Base-by-base conservation (phyloP, 1,140 invertebrate genomes). In the Lepidurus apus region DNA sequence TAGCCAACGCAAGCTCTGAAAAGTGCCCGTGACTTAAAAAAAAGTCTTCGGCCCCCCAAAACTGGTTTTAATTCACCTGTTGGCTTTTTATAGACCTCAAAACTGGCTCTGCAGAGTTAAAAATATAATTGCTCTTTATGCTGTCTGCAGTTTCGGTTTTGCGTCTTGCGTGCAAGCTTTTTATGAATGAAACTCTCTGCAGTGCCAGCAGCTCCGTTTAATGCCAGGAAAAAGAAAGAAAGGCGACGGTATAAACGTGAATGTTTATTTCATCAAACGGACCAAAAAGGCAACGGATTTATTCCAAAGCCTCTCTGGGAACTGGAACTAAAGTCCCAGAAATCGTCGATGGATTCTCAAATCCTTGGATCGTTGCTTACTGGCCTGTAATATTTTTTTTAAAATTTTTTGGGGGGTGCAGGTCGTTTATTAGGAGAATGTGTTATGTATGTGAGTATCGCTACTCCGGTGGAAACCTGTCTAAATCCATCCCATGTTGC, bases 21-120 rank as follows among this genome's bases (percentile, higher is more conserved):
- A 3, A 34, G 34, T 34, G 34, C 34, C 34, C 34, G 34, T 34
- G 53, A 6, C 53, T 65, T n/a, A 7, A 65, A 65, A 65, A 65
- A 21, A 65, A 65, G 53, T 65, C 53, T 21, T 7, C 53, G 17
- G 53, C 21, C 53, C 53, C 21, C 53, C 0, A 13, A 65, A 65
- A 65, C 53, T 7, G 53, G 53, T 65, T 34, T 65, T 65, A 65
- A 65, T 65, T 65, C 53, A 65, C 53, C 53, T 65, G 53, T 65
- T 21, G 53, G 53, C 3, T 65, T 65, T 65, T 65, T 21, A 65
- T 65, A 21, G 6, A 65, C 17, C 53, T 65, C 21, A 65, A 21
- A 65, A 21, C 17, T 21, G 21, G n/a, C 53, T 6, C n/a, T n/a
- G 8, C 53, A 65, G 53, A 13, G 8, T 65, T 65, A 9, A 65